Base-by-base conservation (phyloP, 2,888 invertebrate genomes). In the Pristionchus exspectatus region DNA sequence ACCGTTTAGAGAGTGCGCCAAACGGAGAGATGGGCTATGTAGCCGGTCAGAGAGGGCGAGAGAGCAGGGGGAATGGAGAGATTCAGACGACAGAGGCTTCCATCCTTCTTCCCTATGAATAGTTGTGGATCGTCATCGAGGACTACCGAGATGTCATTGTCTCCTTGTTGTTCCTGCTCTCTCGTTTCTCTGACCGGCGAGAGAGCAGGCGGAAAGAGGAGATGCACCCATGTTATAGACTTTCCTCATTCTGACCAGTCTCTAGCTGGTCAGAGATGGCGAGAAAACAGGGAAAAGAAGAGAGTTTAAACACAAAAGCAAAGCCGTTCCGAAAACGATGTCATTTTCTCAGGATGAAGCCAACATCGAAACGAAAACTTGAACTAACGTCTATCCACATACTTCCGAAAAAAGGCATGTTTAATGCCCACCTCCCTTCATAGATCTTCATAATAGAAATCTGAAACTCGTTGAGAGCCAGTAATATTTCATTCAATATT, bases 71-170 rank as follows among this genome's bases (percentile, higher is more conserved):
- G 18, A 56, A 56, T 5, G 21, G 63, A 63, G 63, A 63, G 63
- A n/a, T 2, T 56, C 56, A 56, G 56, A 56, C 21, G 14, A 2
- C 21, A 12, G 56, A 10, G 21, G 56, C 56, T 30, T 30, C 44
- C 44, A 16, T 24, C 81, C 81, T 81, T 14, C 81, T 81, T 81
- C 50, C 10, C 27, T 81, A 81, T 50, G 81, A 81, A 81, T 81
- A 27, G 81, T 72, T 33, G 72, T 69, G n/a, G 27, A 1, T 1
- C 72, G 33, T 33, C 33, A 72, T 18, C 72, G 72, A 66, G 72
- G 30, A 30, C 27, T 30, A 72, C 27, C 69, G 30, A 72, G 30
- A 69, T n/a, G n/a, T 38, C 7, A 63, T 7, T 63, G 24, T 63
- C 63, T 1, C 21, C 63, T n/a, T n/a, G n/a, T 24, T 63, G 9